Evolutionary conservation across 2,888 invertebrate species (phyloP), one percentile per base, ranked within the genome.

Genomic region (Tholera decimalis): DNA sequence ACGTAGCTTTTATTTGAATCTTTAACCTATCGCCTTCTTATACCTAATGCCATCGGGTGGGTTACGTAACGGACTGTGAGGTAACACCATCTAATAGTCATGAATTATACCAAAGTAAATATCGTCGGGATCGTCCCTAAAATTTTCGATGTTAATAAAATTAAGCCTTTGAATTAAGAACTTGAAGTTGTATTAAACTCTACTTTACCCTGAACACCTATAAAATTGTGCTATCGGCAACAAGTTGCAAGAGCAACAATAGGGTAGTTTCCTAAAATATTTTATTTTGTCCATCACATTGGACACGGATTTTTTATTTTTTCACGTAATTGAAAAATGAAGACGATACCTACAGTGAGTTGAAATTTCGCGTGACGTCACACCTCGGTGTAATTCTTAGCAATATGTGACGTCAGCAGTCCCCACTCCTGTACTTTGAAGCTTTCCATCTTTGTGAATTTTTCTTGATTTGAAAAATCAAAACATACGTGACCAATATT

Each of bases 1-100:
- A 51, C 73, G 73, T 44, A 51, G 64, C 26, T 51, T 73, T 44
- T 73, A 63, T 73, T 72, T 39, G 33, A 26, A 44, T 50, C 26
- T 73, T 64, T 64, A 44, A 73, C 67, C 67, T 71, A 70, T 71
- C 13, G n/a, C 9, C 41, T 58, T 3, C 13, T n/a, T 49, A 49
- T 37, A 30, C 30, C n/a, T 50, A 13, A 72, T 50, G 73, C 24
- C 44, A 39, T 6, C 33, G 1, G 35, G n/a, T 18, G 13, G 18
- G 64, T 64, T 50, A 53, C 11, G 24, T 35, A 47, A 68, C n/a
- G 1, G 13, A 13, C 30, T 20, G 22, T 50, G 64, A 39, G 30
- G 44, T 18, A 50, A 67, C 24, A 37, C 35, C 28, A 44, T 22
- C 15, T 22, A 5, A 20, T 18, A n/a, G 26, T 65, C n/a, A 30